These are phyloP conservation scores for Grallaria varia DNA, from an alignment of 2,113 vertebrate species.

Conservation along the genomic window DNA sequence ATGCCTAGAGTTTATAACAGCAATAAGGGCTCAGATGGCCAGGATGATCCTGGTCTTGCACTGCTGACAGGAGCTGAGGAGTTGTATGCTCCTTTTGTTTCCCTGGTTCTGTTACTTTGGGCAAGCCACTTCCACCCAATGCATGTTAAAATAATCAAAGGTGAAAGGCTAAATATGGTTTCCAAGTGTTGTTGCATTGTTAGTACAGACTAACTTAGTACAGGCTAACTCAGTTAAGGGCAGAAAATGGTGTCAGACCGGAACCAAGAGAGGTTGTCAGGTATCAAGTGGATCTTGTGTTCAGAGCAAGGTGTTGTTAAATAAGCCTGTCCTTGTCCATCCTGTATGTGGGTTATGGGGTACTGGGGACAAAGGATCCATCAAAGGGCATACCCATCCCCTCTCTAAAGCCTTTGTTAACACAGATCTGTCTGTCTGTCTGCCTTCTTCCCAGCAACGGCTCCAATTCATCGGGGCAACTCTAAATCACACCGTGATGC, in stretches of 20 bases:
- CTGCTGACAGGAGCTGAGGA: not conserved
- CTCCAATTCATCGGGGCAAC: not conserved
- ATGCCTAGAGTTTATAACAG: not conserved
- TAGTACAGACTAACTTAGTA: not conserved
- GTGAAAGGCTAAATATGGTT: not conserved
- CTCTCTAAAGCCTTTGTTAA: not conserved
- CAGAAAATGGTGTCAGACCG: not conserved
- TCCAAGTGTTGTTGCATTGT: not conserved
- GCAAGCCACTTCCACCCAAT: not conserved
- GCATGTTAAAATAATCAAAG: not conserved
- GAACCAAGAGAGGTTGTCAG: not conserved
- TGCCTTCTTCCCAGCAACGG: not conserved
- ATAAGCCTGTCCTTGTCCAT: not conserved
- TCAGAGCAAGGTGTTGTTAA: not conserved
- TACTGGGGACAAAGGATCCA: not conserved
- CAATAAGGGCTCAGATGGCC: not conserved
- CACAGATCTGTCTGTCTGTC: rapidly evolving
- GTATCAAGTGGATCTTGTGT: not conserved
- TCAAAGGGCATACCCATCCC: not conserved
- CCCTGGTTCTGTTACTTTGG: not conserved
- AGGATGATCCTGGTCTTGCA: not conserved
- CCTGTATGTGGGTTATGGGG: not conserved
- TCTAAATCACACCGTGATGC: not conserved
- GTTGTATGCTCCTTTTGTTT: not conserved
- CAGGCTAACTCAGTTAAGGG: not conserved